Evolutionary conservation across 1,140 invertebrate genomes (phyloP).

Genomic region (Papilio xuthus): DNA sequence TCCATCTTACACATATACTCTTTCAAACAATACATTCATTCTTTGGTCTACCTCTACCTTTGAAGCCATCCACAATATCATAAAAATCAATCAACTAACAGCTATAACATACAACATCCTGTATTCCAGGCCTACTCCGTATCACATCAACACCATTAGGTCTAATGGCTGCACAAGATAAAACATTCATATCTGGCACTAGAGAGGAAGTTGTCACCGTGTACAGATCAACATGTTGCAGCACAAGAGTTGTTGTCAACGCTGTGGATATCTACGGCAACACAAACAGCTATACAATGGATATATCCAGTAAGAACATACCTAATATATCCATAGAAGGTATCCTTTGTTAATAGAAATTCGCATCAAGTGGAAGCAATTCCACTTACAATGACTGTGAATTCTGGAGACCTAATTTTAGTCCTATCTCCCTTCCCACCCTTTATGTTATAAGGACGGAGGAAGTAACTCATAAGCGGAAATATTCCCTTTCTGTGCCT

Average conservation of each 20-base stretch:
- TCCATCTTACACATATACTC: too few species aligned
- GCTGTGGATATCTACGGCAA: conserved; percentile 84
- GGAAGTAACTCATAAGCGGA: too few species aligned
- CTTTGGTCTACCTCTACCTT: too few species aligned
- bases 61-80: too few species aligned
- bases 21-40: too few species aligned
- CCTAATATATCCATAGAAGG: background rate
- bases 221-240: conserved; percentile 84
- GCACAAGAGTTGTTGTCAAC: conserved; percentile 81
- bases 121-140: conserved; percentile 81
- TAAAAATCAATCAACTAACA: too few species aligned
- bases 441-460: too few species aligned
- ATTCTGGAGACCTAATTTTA: too few species aligned
- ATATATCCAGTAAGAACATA: conserved; percentile 81
- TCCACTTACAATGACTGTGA: too few species aligned
- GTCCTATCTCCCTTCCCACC: too few species aligned
- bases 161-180: conserved; percentile 53
- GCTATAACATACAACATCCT: conserved; percentile 23
- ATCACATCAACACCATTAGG: conserved; percentile 81
- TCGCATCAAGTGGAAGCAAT: too few species aligned
- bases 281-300: conserved; percentile 80
- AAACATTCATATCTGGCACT: conserved; percentile 83
- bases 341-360: background rate
- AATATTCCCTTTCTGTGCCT: too few species aligned
- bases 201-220: conserved; percentile 81